Base-by-base conservation (phyloP, 2,888 invertebrate species). In the Orchestes rusci region DNA sequence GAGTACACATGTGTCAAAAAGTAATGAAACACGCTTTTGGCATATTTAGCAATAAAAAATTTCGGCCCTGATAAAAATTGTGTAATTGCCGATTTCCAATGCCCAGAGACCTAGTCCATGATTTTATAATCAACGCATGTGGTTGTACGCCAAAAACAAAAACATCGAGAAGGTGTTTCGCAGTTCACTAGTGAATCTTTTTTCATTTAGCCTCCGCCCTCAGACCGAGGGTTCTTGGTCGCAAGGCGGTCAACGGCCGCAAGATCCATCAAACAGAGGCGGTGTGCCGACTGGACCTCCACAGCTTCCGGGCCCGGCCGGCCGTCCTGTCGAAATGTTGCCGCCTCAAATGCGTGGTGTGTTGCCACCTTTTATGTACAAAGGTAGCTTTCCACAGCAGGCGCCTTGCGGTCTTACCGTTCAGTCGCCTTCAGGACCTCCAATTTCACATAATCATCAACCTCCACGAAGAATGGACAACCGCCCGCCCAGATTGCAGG, bases 141-240 rank as follows among this genome's bases (percentile, higher is more conserved):
- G n/a, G n/a, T n/a, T n/a, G n/a, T n/a, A n/a, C n/a, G n/a, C n/a
- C n/a, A n/a, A n/a, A n/a, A n/a, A n/a, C n/a, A n/a, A n/a, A n/a
- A n/a, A n/a, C n/a, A n/a, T n/a, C n/a, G n/a, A n/a, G n/a, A n/a
- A n/a, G n/a, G n/a, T n/a, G n/a, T n/a, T n/a, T n/a, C n/a, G n/a
- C n/a, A n/a, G n/a, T n/a, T n/a, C n/a, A n/a, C n/a, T n/a, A n/a
- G n/a, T n/a, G n/a, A n/a, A n/a, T n/a, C n/a, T 10, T 23, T 23
- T 23, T 23, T 5, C 10, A 16, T 81, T 81, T 68, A 82, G 81
- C 70, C 76, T 83, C 65, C 76, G 84, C 61, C 84, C 83, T 53
- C 83, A 84, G 71, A 83, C 87, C 67, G 89, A 90, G 76, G 89
- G 75, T 62, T 50, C 52, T 5, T 52, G 52, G 52, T 43, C 52